Percentiles rank a stretch among this genome's conserved stretches.
Evolutionary conservation across 2,113 vertebrate species (phyloP).

Genomic region (Taxidea taxus): DNA sequence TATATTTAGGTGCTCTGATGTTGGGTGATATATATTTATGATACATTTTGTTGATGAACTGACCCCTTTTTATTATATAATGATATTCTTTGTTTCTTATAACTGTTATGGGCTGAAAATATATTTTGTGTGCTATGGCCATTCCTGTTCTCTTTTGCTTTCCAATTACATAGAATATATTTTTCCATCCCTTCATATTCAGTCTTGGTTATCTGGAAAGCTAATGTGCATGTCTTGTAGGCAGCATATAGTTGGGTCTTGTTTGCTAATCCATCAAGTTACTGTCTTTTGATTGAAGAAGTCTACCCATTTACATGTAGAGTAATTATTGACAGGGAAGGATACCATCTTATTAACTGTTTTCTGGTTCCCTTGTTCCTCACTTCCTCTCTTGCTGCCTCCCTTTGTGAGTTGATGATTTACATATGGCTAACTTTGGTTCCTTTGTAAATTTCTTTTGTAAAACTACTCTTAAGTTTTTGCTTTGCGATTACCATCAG

Average conservation of each 20-base stretch:
- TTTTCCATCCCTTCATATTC: not conserved
- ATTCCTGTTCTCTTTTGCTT: not conserved
- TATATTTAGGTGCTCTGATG: not conserved
- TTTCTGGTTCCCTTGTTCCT: not conserved
- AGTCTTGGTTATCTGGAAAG: not conserved
- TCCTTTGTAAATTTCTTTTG: not conserved
- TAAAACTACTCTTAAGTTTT: not conserved
- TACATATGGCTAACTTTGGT: not conserved
- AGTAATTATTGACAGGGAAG: not conserved
- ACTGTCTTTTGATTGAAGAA: not conserved
- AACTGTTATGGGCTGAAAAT: not conserved
- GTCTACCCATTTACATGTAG: not conserved
- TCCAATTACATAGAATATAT: not conserved
- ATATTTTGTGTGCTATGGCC: not conserved
- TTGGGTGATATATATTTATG: not conserved
- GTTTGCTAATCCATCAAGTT: not conserved
- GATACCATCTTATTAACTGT: not conserved
- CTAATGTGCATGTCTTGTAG: not conserved
- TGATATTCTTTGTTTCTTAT: not conserved
- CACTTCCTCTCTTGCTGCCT: not conserved
- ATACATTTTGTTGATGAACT: not conserved
- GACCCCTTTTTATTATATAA: not conserved
- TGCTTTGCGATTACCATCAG: not conserved
- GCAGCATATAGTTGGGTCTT: not conserved
- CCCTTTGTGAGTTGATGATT: not conserved